Percentiles rank a stretch among this genome's conserved stretches.
phyloP scores from a whole-genome alignment of 2,888 invertebrate species.

The Limnephilus rhombicus region DNA sequence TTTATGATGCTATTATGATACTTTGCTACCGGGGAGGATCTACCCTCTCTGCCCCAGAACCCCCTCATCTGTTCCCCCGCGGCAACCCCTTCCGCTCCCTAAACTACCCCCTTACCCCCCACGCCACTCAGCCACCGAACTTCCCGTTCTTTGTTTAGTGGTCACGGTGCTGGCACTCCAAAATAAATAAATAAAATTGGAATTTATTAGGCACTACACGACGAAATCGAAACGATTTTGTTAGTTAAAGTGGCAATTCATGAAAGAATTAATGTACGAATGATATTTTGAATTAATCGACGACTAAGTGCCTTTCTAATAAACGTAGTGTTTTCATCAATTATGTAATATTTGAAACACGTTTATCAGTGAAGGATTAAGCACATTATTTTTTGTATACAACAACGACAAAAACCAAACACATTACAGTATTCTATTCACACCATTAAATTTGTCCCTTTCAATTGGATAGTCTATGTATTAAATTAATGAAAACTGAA shows the following conservation, averaged over 20 bases:
- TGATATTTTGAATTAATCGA: not conserved
- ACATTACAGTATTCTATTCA: too few relatives aligned
- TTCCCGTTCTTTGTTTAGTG: not conserved
- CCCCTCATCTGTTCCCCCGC: not conserved
- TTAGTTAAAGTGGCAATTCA: too few relatives aligned
- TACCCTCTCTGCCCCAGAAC: not conserved
- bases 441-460: too few relatives aligned
- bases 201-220: not conserved
- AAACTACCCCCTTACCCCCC: not conserved
- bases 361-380: too few relatives aligned
- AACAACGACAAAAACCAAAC: too few relatives aligned
- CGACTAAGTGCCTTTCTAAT: not conserved
- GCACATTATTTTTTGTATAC: too few relatives aligned
- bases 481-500: too few relatives aligned
- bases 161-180: not conserved
- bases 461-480: too few relatives aligned
- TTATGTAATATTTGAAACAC: too few relatives aligned
- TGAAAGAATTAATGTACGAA: too few relatives aligned
- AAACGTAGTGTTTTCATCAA: too few relatives aligned
- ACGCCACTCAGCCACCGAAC: not conserved
- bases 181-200: slow-evolving; percentile 29
- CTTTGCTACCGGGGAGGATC: not conserved
- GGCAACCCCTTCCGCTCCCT: not conserved
- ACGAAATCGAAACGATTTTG: not conserved
- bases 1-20: slow-evolving; percentile 57